Percentiles rank a stretch among this genome's conserved stretches.
Conservation (phyloP, 2,888 invertebrate genomes). For the Creontiades dilutus region DNA sequence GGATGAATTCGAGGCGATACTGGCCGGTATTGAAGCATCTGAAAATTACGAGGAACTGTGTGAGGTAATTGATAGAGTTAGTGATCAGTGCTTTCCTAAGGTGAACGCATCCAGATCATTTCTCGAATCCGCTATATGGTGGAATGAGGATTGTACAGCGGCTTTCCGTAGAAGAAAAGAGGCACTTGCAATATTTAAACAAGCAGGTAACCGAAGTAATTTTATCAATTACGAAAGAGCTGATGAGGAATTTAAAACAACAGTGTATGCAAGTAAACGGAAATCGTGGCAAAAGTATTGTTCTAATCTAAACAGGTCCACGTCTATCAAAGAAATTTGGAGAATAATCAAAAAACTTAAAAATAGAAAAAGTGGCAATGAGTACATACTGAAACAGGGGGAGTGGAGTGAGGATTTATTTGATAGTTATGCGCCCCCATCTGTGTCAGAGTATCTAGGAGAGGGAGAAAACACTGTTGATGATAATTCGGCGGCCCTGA, state of each 20-base stretch:
- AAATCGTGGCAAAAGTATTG: background rate
- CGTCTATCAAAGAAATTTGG: background rate
- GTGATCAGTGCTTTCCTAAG: background rate
- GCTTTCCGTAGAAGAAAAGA: constrained; percentile 5
- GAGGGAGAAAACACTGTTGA: background rate
- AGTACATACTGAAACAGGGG: background rate
- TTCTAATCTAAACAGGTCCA: background rate
- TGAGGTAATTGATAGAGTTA: background rate
- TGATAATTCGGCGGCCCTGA: background rate
- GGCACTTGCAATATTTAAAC: background rate
- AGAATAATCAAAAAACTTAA: background rate
- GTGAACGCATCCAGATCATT: background rate
- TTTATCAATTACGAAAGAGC: background rate
- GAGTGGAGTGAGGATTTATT: constrained; percentile 4
- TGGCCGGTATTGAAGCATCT: background rate
- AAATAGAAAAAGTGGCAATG: background rate
- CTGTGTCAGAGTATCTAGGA: background rate
- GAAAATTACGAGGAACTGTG: background rate
- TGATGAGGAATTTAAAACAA: background rate
- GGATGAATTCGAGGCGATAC: background rate
- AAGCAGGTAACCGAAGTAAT: background rate
- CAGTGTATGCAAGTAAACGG: background rate
- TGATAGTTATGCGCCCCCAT: constrained; percentile 7
- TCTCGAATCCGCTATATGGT: background rate
- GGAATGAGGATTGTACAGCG: background rate